Evolutionary conservation across 2,888 invertebrate genomes (phyloP).

Genomic region (Euphydryas editha): DNA sequence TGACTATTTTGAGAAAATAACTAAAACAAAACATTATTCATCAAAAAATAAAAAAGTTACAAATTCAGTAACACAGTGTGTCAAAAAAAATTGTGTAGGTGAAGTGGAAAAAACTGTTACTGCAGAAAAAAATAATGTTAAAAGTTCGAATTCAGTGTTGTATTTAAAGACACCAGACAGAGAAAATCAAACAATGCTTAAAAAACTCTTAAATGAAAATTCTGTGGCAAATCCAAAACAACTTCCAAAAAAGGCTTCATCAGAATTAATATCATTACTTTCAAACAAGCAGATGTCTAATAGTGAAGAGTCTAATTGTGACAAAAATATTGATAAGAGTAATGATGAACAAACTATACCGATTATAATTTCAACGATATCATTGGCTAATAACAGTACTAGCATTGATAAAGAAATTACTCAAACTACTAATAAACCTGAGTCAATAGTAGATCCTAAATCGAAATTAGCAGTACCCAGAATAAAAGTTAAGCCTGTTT

Average conservation of each 20-base stretch:
- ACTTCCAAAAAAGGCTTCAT: conserved; percentile 59
- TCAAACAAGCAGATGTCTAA: neutral
- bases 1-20: conserved; percentile 30
- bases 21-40: conserved; percentile 1
- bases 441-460: neutral
- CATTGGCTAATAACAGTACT: conserved; percentile 51
- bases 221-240: conserved; percentile 74
- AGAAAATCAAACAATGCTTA: conserved; percentile 32
- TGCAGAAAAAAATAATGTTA: neutral
- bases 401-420: conserved; percentile 15
- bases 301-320: neutral
- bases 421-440: neutral
- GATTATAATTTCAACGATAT: conserved; percentile 64
- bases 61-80: neutral
- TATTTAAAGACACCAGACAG: conserved; percentile 3
- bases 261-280: conserved; percentile 11
- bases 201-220: conserved; percentile 58
- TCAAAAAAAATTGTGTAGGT: neutral
- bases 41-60: neutral
- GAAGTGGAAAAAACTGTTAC: neutral
- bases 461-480: conserved; percentile 48
- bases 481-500: conserved; percentile 72
- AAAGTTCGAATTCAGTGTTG: neutral
- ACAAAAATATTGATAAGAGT: neutral
- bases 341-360: conserved; percentile 53